These are phyloP conservation scores for Esox lucius DNA, from an alignment of 2,797 vertebrate species.

Conservation along the genomic window DNA sequence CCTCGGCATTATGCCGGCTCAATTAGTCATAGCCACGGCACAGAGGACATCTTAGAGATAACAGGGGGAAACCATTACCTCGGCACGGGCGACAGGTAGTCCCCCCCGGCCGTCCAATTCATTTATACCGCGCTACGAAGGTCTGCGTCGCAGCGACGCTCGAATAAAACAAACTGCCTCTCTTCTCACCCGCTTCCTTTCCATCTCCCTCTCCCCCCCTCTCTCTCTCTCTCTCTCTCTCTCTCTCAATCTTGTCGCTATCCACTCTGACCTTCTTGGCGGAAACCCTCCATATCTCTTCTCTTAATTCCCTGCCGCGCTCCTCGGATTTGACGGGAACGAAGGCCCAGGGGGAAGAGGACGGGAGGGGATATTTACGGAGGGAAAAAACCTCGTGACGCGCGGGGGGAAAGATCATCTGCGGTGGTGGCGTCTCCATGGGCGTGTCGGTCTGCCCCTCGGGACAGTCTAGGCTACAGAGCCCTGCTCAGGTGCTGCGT, in stretches of 20 bases:
- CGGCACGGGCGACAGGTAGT: constrained; percentile 47
- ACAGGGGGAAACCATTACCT: constrained; percentile 29
- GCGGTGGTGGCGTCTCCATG: neutral
- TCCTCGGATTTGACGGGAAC: constrained; percentile 49
- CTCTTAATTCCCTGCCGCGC: constrained; percentile 51
- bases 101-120: neutral
- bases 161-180: constrained; percentile 40
- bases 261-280: constrained; percentile 62
- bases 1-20: constrained; percentile 41
- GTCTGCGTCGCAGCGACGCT: constrained; percentile 25
- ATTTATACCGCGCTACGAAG: constrained; percentile 27
- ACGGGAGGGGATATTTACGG: constrained; percentile 27
- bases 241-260: constrained; percentile 25
- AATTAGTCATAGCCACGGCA: constrained; percentile 37
- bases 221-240: constrained; percentile 48
- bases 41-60: constrained; percentile 50
- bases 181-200: constrained; percentile 47
- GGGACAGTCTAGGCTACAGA: too few relatives aligned
- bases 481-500: too few relatives aligned
- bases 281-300: constrained; percentile 46
- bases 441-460: neutral
- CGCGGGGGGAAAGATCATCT: neutral
- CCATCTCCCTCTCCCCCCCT: constrained; percentile 38
- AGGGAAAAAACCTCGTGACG: constrained; percentile 16
- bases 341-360: constrained; percentile 18